A percentile compares a stretch with the other conserved stretches of the same genome.
Evolutionary conservation across 1,140 invertebrate genomes (phyloP).

Genomic region (Achatina immaculata): DNA sequence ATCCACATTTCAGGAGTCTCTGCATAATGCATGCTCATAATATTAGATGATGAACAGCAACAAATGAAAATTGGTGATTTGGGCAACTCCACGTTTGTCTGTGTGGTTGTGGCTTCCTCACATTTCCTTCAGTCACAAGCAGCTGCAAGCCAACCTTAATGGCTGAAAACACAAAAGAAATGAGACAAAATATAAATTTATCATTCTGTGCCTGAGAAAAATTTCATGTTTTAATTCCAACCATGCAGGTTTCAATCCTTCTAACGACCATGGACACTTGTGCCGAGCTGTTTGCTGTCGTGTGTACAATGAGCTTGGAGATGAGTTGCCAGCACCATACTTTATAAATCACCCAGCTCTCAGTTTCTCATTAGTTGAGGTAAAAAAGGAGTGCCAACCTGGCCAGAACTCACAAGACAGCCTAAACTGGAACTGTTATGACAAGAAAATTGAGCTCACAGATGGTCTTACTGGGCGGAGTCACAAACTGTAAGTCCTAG

Average conservation of each 20-base stretch:
- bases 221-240: too few relatives aligned
- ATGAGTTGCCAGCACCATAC: conserved; percentile 49
- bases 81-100: too few relatives aligned
- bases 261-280: conserved; percentile 69
- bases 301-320: conserved; percentile 52
- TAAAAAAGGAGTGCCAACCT: conserved; percentile 30
- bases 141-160: too few relatives aligned
- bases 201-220: too few relatives aligned
- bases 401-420: conserved; percentile 38
- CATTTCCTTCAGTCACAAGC: too few relatives aligned
- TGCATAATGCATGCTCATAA: too few relatives aligned
- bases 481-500: conserved; percentile 49
- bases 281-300: conserved; percentile 70
- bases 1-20: too few relatives aligned
- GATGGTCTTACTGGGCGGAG: conserved; percentile 52
- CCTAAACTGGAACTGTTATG: conserved; percentile 53
- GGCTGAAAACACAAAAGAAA: too few relatives aligned
- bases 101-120: too few relatives aligned
- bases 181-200: too few relatives aligned
- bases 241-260: conserved; percentile 8
- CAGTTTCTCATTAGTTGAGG: conserved; percentile 35
- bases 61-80: too few relatives aligned
- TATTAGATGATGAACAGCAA: too few relatives aligned
- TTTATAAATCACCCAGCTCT: conserved; percentile 52
- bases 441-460: conserved; percentile 51